These are phyloP conservation scores for Fopius arisanus DNA, from an alignment of 1,140 invertebrate genomes.

Conservation along the genomic window DNA sequence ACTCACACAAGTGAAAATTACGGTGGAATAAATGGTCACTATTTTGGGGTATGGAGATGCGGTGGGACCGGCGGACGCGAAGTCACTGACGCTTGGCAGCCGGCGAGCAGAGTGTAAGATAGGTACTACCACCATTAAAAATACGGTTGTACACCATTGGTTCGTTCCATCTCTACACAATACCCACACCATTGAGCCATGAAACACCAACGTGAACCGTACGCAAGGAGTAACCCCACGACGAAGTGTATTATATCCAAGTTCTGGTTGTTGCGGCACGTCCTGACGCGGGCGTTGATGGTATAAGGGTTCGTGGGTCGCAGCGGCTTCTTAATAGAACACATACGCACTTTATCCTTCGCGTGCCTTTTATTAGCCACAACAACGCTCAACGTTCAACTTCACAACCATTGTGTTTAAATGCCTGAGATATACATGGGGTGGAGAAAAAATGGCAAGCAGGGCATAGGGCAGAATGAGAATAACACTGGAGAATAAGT, in stretches of 20 bases:
- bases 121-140: conserved; percentile 37
- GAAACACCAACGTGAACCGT: conserved; percentile 1
- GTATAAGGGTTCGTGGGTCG: conserved; percentile 14
- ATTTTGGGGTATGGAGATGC: conserved; percentile 46
- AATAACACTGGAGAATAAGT: no score
- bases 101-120: conserved; percentile 58
- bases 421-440: conserved; percentile 16
- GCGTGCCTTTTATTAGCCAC: conserved; percentile 7
- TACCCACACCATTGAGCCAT: not conserved
- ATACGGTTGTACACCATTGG: not conserved
- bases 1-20: not conserved
- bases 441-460: not conserved
- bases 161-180: not conserved
- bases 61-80: conserved; percentile 61
- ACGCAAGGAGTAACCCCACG: not conserved
- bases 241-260: not conserved
- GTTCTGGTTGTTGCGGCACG: conserved; percentile 17
- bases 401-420: conserved; percentile 46
- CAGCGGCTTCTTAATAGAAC: not conserved
- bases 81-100: conserved; percentile 62
- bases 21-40: no score
- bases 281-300: conserved; percentile 18
- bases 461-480: not conserved
- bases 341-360: conserved; percentile 6
- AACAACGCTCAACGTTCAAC: not conserved